These are phyloP conservation scores for Eilema depressum DNA, from an alignment of 2,888 invertebrate genomes.

Conservation along the genomic window DNA sequence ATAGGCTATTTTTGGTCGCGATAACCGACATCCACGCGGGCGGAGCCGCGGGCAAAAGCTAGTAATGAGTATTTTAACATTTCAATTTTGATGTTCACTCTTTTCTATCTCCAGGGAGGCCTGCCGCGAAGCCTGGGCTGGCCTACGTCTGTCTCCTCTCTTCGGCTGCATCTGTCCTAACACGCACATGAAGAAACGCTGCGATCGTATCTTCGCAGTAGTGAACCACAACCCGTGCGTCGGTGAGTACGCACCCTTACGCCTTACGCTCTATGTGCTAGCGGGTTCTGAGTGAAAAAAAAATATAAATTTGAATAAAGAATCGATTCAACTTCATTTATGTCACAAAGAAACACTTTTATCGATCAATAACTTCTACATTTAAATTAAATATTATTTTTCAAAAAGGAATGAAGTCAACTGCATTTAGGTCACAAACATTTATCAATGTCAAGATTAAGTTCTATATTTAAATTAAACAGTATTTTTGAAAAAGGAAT, in stretches of 20 bases:
- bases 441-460: too few species aligned
- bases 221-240: slow-evolving; percentile 98
- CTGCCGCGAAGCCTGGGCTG: slow-evolving; percentile 96
- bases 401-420: too few species aligned
- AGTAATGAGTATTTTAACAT: neutral
- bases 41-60: too few species aligned
- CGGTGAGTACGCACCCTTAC: slow-evolving; percentile 89
- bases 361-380: neutral
- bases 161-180: slow-evolving; percentile 97
- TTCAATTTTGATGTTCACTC: neutral
- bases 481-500: too few species aligned
- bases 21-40: too few species aligned
- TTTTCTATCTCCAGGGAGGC: slow-evolving; percentile 89
- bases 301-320: neutral
- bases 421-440: too few species aligned
- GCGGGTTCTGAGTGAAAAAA: slow-evolving; percentile 75
- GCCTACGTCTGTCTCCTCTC: slow-evolving; percentile 94
- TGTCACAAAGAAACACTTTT: neutral
- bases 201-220: slow-evolving; percentile 95
- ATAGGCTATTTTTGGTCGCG: too few species aligned
- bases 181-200: slow-evolving; percentile 94
- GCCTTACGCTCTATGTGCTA: slow-evolving; percentile 57
- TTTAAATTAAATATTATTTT: too few species aligned
- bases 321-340: neutral
- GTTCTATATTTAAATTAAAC: too few species aligned